These are phyloP conservation scores for Sylvicapra grimmia DNA, from an alignment of 2,113 vertebrate species.

Conservation along the genomic window DNA sequence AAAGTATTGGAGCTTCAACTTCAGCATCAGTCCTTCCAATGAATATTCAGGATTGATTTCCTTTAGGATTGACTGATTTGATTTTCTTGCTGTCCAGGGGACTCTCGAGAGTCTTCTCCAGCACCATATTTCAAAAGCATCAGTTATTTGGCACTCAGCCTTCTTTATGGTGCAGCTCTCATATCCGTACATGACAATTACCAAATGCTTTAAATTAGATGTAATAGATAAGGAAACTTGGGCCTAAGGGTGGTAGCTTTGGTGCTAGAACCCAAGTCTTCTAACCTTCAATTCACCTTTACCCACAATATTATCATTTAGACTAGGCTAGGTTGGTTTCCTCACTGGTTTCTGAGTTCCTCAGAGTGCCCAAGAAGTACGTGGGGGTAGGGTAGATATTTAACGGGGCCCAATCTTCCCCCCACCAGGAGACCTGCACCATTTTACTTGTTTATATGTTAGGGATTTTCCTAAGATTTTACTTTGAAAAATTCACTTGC, in stretches of 20 bases:
- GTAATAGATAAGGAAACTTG: neutral
- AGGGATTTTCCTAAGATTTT: neutral
- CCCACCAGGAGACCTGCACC: neutral
- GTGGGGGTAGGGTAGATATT: neutral
- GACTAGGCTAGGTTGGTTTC: neutral
- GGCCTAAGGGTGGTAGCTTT: neutral
- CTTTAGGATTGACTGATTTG: neutral
- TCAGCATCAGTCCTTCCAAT: neutral
- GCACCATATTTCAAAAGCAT: neutral
- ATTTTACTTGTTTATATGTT: neutral
- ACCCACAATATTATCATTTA: neutral
- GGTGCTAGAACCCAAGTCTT: neutral
- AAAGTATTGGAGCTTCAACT: neutral
- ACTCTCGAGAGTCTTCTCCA: neutral
- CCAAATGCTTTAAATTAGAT: neutral
- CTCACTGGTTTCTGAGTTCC: neutral
- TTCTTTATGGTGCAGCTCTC: neutral
- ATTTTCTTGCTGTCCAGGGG: neutral
- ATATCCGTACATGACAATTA: neutral
- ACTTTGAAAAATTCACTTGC: neutral
- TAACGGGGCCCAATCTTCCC: neutral
- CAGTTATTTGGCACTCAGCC: neutral
- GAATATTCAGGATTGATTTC: neutral
- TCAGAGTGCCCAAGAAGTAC: neutral
- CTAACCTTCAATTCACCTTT: neutral